Percentiles rank a stretch among this genome's conserved stretches.
phyloP scores from a whole-genome alignment of 2,888 invertebrate genomes.

The Perithous albicinctus region DNA sequence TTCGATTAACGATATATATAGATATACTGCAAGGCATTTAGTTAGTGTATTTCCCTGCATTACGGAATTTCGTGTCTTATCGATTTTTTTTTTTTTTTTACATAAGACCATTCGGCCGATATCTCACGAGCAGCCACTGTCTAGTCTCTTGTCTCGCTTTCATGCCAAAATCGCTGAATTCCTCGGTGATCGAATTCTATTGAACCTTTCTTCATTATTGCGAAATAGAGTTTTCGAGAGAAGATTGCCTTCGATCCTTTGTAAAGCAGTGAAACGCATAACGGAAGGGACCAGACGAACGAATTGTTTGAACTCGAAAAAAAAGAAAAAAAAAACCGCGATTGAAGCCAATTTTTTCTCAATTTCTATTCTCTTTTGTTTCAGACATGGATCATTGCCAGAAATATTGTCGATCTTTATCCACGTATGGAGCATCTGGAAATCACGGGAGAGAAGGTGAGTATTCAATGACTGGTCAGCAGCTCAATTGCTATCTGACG shows the following conservation, averaged over 20 bases:
- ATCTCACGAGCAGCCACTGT: conserved; percentile 21
- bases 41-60: conserved; percentile 61
- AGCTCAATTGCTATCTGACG: not conserved
- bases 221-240: conserved; percentile 67
- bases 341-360: conserved; percentile 62
- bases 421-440: conserved; percentile 75
- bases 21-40: conserved; percentile 21
- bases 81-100: conserved; percentile 64
- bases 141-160: conserved; percentile 60
- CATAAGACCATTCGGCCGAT: conserved; percentile 35
- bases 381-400: conserved; percentile 78
- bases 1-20: conserved; percentile 16
- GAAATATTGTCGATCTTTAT: conserved; percentile 78
- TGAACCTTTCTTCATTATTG: conserved; percentile 70
- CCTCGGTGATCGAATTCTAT: conserved; percentile 69
- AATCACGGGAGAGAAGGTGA: conserved; percentile 76
- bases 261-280: conserved; percentile 52
- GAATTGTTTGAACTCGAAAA: conserved; percentile 47
- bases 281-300: conserved; percentile 22
- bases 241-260: conserved; percentile 68
- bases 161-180: conserved; percentile 66
- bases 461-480: conserved; percentile 39
- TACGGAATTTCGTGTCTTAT: conserved; percentile 64
- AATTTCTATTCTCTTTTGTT: conserved; percentile 71
- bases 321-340: too few species aligned